Evolutionary conservation across 2,113 vertebrate species (phyloP), one percentile per base, ranked within the genome.

Genomic region (Pycnonotus jocosus): DNA sequence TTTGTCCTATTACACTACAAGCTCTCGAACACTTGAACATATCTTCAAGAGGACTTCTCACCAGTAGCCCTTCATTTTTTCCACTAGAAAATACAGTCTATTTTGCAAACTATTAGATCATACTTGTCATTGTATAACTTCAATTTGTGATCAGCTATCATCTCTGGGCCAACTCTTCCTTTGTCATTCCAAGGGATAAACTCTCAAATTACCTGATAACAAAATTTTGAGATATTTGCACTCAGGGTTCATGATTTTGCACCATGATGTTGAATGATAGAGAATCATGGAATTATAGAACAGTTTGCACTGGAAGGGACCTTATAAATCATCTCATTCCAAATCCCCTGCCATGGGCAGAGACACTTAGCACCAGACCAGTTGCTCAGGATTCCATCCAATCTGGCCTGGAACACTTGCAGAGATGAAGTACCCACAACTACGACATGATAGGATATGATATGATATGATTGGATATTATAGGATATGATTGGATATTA

Each of bases 111-210:
- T 56, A 2, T 45, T 48, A 33, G 37, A 38, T 61, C 22, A 14
- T 33, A 20, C 30, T 54, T 30, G 13, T 45, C 14, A 17, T 38
- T 62, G 20, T 17, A 54, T 33, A 45, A 8, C 14, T 83, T 45
- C 54, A 1, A 0, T 13, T 38, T 62, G 8, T 31, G 44, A 54
- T 57, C 9, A 61, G 2, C 13, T 37, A 4, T 6, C 22, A 6
- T 6, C 30, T 58, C 35, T 58, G 21, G 28, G 12, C 6, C 27
- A 42, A 9, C 5, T 66, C 47, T 21, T 57, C 7, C 33, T 73
- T 47, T 47, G 4, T 13, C 0, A 0, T 79, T 68, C 23, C 23
- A 28, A 83, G 56, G 5, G 18, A 71, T 18, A 35, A 86, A 22
- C 7, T 54, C 60, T 86, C 23, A 70, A 24, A 50, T 62, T 73